A percentile compares a stretch with the other conserved stretches of the same genome.
phyloP scores from a whole-genome alignment of 2,888 invertebrate genomes.

The Leptopterna dolabrata region DNA sequence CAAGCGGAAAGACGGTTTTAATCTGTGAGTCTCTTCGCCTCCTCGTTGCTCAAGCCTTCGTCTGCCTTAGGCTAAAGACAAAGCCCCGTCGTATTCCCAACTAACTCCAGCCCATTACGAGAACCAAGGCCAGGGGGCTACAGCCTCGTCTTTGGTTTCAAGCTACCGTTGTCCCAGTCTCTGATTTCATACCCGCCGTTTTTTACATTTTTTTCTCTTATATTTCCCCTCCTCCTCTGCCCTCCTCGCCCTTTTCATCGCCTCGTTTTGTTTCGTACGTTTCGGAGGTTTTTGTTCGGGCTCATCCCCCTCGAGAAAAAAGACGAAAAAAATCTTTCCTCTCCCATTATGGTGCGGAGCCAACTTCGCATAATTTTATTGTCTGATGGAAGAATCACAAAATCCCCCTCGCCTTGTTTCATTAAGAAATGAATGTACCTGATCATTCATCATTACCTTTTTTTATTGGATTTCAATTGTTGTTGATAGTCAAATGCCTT shows the following conservation, averaged over 20 bases:
- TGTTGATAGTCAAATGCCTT: no score
- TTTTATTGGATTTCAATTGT: no score
- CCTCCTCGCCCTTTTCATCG: neutral
- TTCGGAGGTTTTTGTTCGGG: neutral
- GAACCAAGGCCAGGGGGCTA: conserved; percentile 34
- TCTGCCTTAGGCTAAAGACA: conserved; percentile 23
- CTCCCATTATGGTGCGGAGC: neutral
- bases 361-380: neutral
- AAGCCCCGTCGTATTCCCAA: conserved; percentile 8
- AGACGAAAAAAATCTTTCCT: neutral
- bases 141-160: conserved; percentile 43
- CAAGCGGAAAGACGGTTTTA: conserved; percentile 34
- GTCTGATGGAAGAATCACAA: neutral
- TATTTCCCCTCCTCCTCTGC: neutral
- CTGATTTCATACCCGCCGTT: conserved; percentile 37
- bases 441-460: neutral
- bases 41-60: conserved; percentile 9
- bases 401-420: neutral
- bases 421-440: neutral
- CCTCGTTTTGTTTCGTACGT: conserved; percentile 42
- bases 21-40: conserved; percentile 29
- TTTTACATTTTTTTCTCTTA: neutral
- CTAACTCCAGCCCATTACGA: conserved; percentile 10
- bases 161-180: conserved; percentile 42
- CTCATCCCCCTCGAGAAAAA: neutral